These are phyloP conservation scores for Euthynnus affinis DNA, from an alignment of 2,797 vertebrate species.

Conservation along the genomic window DNA sequence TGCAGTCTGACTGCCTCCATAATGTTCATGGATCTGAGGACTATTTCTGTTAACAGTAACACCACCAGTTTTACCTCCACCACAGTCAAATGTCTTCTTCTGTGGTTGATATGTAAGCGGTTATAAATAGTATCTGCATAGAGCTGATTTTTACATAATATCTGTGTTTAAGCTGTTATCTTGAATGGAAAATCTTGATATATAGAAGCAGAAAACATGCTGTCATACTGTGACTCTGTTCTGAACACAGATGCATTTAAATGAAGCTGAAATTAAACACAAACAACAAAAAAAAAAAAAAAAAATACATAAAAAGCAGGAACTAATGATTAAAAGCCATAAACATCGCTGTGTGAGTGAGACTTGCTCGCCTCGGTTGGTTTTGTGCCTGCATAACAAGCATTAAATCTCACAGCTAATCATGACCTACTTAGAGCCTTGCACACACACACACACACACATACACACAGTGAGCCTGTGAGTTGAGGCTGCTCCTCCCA, in stretches of 20 bases:
- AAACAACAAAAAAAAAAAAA: too few relatives aligned
- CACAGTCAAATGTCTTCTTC: too few relatives aligned
- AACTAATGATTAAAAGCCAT: background rate
- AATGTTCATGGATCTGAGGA: background rate
- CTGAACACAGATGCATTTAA: background rate
- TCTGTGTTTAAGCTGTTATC: background rate
- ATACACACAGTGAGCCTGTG: conserved; percentile 26
- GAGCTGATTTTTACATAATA: background rate
- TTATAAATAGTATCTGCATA: background rate
- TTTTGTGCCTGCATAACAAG: conserved; percentile 41
- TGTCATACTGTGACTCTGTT: background rate
- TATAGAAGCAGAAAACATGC: background rate
- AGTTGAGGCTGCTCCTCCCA: conserved; percentile 52
- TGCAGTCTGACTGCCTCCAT: background rate
- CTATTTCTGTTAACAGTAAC: background rate
- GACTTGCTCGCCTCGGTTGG: background rate
- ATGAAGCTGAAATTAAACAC: background rate
- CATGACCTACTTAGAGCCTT: conserved; percentile 77
- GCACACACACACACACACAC: conserved; percentile 31
- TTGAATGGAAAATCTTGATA: background rate
- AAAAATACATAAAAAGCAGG: background rate
- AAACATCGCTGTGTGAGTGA: background rate
- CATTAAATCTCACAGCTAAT: conserved; percentile 66
- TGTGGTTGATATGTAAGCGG: too few relatives aligned
- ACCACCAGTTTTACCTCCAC: background rate